Conservation (phyloP, 2,888 invertebrate species). For the Cephus pygmeus region DNA sequence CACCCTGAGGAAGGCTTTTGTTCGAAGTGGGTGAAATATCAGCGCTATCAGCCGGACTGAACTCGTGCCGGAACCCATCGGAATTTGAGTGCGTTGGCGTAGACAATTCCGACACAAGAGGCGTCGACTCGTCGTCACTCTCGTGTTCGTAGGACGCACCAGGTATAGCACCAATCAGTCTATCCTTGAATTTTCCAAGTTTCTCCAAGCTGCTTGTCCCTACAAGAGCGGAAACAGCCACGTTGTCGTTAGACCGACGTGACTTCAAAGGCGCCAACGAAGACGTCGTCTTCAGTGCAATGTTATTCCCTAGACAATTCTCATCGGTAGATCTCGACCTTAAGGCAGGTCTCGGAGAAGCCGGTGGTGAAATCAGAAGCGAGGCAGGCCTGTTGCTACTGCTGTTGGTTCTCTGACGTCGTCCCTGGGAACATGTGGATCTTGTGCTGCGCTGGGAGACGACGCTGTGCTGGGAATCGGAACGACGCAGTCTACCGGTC, state of each 20-base stretch:
- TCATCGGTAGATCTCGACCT: slow-evolving; percentile 58
- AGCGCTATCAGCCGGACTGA: slow-evolving; percentile 45
- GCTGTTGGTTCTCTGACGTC: slow-evolving; percentile 25
- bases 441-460: slow-evolving; percentile 50
- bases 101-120: slow-evolving; percentile 70
- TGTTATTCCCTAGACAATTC: slow-evolving; percentile 21
- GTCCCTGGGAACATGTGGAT: slow-evolving; percentile 46
- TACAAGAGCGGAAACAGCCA: slow-evolving; percentile 40
- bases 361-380: slow-evolving; percentile 54
- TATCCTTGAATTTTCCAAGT: slow-evolving; percentile 47
- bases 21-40: slow-evolving; percentile 44
- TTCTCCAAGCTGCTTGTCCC: slow-evolving; percentile 45
- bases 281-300: slow-evolving; percentile 20
- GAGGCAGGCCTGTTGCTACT: slow-evolving; percentile 42
- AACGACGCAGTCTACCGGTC: slow-evolving; percentile 47
- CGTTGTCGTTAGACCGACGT: slow-evolving; percentile 38
- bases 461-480: slow-evolving; percentile 57
- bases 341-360: slow-evolving; percentile 54
- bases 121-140: slow-evolving; percentile 78
- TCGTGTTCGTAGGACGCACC: slow-evolving; percentile 39
- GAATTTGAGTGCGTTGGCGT: slow-evolving; percentile 58
- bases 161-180: slow-evolving; percentile 35
- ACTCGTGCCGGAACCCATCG: slow-evolving; percentile 43
- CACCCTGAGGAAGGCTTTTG: slow-evolving; percentile 39
- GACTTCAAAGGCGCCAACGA: slow-evolving; percentile 23